Percentiles rank a stretch among this genome's conserved stretches.
phyloP scores from a whole-genome alignment of 2,888 invertebrate genomes.

The Euspilapteryx auroguttella region DNA sequence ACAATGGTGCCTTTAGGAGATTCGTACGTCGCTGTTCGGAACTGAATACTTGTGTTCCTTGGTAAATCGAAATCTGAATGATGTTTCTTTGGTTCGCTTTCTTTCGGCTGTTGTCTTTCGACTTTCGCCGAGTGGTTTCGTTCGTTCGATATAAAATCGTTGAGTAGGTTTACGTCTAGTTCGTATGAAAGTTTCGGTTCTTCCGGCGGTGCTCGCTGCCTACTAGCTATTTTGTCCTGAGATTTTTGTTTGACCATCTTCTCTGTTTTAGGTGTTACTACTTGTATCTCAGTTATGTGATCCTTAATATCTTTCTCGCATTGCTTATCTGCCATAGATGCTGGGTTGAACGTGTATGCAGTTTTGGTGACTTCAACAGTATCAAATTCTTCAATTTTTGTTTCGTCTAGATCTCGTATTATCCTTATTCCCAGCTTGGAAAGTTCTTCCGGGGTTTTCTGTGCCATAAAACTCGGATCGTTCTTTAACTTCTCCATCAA shows the following conservation, averaged over 20 bases:
- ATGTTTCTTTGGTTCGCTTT: slow-evolving; percentile 51
- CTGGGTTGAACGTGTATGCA: slow-evolving; percentile 40
- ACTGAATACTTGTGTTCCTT: slow-evolving; percentile 61
- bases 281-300: slow-evolving; percentile 76
- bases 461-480: slow-evolving; percentile 48
- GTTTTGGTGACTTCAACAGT: slow-evolving; percentile 40
- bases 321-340: slow-evolving; percentile 20
- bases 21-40: slow-evolving; percentile 67
- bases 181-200: slow-evolving; percentile 42
- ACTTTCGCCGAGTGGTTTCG: slow-evolving; percentile 43
- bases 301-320: slow-evolving; percentile 30
- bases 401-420: slow-evolving; percentile 41
- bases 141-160: slow-evolving; percentile 51
- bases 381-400: slow-evolving; percentile 24
- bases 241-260: slow-evolving; percentile 23
- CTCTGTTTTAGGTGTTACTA: slow-evolving; percentile 56
- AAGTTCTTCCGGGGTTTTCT: slow-evolving; percentile 42
- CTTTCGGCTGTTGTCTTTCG: slow-evolving; percentile 30
- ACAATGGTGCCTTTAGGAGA: slow-evolving; percentile 57
- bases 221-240: slow-evolving; percentile 37
- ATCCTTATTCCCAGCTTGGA: slow-evolving; percentile 42
- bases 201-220: slow-evolving; percentile 33
- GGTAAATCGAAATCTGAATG: slow-evolving; percentile 55
- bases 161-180: slow-evolving; percentile 41
- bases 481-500: slow-evolving; percentile 47